phyloP scores from a whole-genome alignment of 2,113 vertebrate species.

The Scolopax mira region DNA sequence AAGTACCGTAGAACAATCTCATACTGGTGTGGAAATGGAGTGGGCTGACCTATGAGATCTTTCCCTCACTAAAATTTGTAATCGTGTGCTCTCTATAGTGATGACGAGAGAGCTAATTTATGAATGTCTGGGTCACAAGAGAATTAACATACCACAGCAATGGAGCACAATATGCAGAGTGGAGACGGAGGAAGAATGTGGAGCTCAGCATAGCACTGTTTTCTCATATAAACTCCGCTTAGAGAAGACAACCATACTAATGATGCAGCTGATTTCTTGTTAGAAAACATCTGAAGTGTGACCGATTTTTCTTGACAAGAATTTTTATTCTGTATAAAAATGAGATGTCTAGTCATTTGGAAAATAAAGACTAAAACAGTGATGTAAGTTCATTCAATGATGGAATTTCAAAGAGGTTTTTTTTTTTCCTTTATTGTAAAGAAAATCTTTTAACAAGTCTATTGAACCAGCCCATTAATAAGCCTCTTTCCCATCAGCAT shows the following conservation, averaged over 20 bases:
- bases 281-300: constrained; percentile 72
- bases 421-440: constrained; percentile 15
- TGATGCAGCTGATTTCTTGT: constrained; percentile 64
- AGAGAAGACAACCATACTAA: constrained; percentile 4
- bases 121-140: constrained; percentile 32
- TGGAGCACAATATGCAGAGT: not conserved
- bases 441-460: constrained; percentile 58
- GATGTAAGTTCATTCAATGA: constrained; percentile 50
- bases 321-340: constrained; percentile 69
- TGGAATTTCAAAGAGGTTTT: constrained; percentile 25
- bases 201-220: constrained; percentile 34
- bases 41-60: not conserved
- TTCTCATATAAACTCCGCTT: constrained; percentile 16
- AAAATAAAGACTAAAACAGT: constrained; percentile 72
- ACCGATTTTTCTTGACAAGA: constrained; percentile 74
- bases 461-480: constrained; percentile 47
- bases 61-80: not conserved
- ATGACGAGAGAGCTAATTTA: constrained; percentile 9
- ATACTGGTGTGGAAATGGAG: not conserved
- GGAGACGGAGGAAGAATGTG: not conserved
- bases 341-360: constrained; percentile 69
- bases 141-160: constrained; percentile 15
- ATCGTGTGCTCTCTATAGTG: not conserved
- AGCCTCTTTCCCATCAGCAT: constrained; percentile 22
- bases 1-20: not conserved